These are phyloP conservation scores for Crax fasciolata DNA, from an alignment of 2,797 vertebrate species.

Conservation along the genomic window DNA sequence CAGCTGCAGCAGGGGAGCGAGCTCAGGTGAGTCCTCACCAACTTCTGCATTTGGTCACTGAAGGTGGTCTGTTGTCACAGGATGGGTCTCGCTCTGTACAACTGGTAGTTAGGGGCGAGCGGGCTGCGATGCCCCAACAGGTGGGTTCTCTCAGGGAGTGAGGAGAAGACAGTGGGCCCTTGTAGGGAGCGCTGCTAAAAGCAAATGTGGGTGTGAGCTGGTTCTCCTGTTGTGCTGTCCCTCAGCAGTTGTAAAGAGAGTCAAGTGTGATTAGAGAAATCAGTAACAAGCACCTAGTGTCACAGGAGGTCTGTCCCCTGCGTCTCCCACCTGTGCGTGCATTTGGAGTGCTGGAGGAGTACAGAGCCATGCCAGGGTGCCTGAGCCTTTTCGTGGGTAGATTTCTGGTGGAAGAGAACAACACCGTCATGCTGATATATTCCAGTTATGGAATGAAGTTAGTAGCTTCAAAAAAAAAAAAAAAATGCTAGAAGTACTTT, in stretches of 20 bases:
- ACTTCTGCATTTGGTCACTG: not conserved
- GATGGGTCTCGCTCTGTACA: not conserved
- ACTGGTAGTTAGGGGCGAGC: not conserved
- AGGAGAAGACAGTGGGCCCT: not conserved
- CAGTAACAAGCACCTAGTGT: not conserved
- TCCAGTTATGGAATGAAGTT: not conserved
- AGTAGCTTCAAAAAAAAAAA: not conserved
- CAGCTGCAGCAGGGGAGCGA: not conserved
- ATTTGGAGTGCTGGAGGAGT: not conserved
- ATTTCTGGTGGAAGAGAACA: not conserved
- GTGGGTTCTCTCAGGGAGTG: not conserved
- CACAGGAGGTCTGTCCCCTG: not conserved
- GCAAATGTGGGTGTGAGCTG: not conserved
- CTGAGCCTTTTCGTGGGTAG: not conserved
- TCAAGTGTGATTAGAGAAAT: not conserved
- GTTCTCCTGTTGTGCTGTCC: constrained; percentile 57
- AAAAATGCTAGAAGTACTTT: not conserved
- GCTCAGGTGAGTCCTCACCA: not conserved
- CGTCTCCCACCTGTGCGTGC: constrained; percentile 14
- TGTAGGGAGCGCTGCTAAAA: not conserved
- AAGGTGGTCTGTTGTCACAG: not conserved
- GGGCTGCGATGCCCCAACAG: not conserved
- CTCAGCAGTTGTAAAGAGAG: not conserved
- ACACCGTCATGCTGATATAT: not conserved
- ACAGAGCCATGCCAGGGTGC: not conserved